Percentiles rank a stretch among this genome's conserved stretches.
Evolutionary conservation across 2,113 vertebrate genomes (phyloP).

Genomic region (Polyodon spathula): DNA sequence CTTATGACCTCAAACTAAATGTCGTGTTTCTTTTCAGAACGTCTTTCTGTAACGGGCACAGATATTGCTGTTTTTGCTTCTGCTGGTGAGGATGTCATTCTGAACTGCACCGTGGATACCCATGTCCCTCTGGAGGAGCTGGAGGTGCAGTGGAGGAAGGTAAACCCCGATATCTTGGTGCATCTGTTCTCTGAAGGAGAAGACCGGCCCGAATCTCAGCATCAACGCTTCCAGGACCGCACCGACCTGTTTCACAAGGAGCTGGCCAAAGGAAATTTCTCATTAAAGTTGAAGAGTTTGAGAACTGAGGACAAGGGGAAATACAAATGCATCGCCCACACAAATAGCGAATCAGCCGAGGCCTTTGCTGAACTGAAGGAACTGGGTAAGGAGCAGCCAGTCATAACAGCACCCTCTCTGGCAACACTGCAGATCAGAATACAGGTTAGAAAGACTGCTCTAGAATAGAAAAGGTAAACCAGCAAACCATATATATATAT

Average conservation of each 20-base stretch:
- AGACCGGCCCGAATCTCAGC: constrained; percentile 17
- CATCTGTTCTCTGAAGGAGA: constrained; percentile 20
- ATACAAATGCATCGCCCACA: constrained; percentile 19
- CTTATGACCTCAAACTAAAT: too few species aligned
- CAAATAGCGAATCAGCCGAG: not conserved
- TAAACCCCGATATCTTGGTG: constrained; percentile 11
- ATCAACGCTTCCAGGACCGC: constrained; percentile 12
- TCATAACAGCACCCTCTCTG: too few species aligned
- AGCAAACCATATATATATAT: too few species aligned
- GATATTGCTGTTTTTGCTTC: constrained; percentile 6
- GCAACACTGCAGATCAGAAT: too few species aligned
- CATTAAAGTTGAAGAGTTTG: constrained; percentile 18
- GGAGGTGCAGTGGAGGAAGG: constrained; percentile 22
- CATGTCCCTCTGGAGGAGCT: constrained; percentile 17
- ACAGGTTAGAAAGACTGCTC: too few species aligned
- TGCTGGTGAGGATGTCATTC: constrained; percentile 8
- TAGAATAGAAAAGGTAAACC: too few species aligned
- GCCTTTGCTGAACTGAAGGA: constrained; percentile 9
- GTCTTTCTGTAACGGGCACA: not conserved
- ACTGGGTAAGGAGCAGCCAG: constrained; percentile 6
- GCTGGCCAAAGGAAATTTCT: constrained; percentile 21
- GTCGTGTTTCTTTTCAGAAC: too few species aligned
- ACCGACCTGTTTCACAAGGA: constrained; percentile 14
- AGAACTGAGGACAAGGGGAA: constrained; percentile 12
- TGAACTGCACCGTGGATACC: constrained; percentile 19